A percentile compares a stretch with the other conserved stretches of the same genome.
Evolutionary conservation across 2,888 invertebrate genomes (phyloP).

Genomic region (Caenorhabditis becei): DNA sequence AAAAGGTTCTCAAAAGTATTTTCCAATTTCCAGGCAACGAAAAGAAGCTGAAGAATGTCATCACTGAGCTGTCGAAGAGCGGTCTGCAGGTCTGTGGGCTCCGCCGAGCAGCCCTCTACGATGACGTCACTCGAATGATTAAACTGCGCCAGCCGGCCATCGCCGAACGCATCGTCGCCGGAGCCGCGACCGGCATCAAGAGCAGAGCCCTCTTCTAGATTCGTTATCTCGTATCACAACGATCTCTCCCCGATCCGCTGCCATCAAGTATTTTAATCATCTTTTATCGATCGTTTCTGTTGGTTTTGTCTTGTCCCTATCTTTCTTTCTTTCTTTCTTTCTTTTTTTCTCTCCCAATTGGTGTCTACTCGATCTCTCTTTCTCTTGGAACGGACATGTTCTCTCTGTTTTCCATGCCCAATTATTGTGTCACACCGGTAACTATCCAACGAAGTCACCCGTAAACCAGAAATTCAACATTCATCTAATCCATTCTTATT

Average conservation of each 20-base stretch:
- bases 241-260: too few relatives aligned
- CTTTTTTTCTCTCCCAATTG: not conserved
- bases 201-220: not conserved
- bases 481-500: too few relatives aligned
- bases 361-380: not conserved
- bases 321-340: constrained; percentile 1
- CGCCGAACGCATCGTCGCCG: constrained; percentile 33
- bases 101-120: constrained; percentile 52
- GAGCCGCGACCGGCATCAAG: constrained; percentile 10
- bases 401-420: constrained; percentile 12
- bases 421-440: constrained; percentile 17
- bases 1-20: not conserved
- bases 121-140: constrained; percentile 57
- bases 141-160: constrained; percentile 35
- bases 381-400: constrained; percentile 5
- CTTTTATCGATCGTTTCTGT: constrained; percentile 1
- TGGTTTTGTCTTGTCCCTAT: not conserved
- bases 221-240: not conserved
- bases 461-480: too few relatives aligned
- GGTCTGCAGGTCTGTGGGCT: constrained; percentile 53
- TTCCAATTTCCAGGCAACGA: constrained; percentile 37
- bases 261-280: not conserved
- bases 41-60: constrained; percentile 46
- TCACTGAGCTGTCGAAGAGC: constrained; percentile 25
- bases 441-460: not conserved